Percentiles rank a stretch among this genome's conserved stretches.
Evolutionary conservation across 2,888 invertebrate genomes (phyloP).

Genomic region (Allophyes oxyacanthae): DNA sequence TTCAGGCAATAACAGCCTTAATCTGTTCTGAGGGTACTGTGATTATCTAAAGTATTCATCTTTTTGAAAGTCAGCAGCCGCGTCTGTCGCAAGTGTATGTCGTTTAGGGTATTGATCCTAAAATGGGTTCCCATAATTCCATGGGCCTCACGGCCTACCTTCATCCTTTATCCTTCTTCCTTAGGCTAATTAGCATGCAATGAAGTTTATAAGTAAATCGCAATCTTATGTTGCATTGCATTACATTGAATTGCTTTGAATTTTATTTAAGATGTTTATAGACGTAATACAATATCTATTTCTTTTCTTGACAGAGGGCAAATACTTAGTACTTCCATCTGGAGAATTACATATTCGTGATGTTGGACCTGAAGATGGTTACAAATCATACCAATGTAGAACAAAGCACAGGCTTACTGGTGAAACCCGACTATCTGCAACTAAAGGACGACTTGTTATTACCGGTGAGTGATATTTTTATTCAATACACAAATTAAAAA

Average conservation of each 20-base stretch:
- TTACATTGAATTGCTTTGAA: conserved; percentile 44
- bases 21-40: conserved; percentile 26
- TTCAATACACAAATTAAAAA: conserved; percentile 19
- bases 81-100: conserved; percentile 25
- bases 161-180: conserved; percentile 87
- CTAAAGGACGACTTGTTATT: conserved; percentile 97
- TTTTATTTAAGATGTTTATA: conserved; percentile 12
- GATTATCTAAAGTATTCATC: conserved; percentile 9
- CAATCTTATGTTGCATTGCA: conserved; percentile 78
- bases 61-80: conserved; percentile 18
- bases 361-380: conserved; percentile 98
- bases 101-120: conserved; percentile 72
- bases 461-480: conserved; percentile 93
- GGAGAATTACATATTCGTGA: conserved; percentile 98
- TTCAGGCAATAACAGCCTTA: conserved; percentile 43
- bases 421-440: conserved; percentile 97
- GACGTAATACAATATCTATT: conserved; percentile 26
- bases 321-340: conserved; percentile 97
- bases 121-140: conserved; percentile 80
- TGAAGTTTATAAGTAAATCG: conserved; percentile 84
- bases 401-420: conserved; percentile 98
- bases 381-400: conserved; percentile 97
- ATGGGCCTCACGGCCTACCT: conserved; percentile 90
- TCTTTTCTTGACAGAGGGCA: conserved; percentile 92
- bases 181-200: conserved; percentile 83